phyloP scores from a whole-genome alignment of 2,888 invertebrate species.

The Erebia aethiops region DNA sequence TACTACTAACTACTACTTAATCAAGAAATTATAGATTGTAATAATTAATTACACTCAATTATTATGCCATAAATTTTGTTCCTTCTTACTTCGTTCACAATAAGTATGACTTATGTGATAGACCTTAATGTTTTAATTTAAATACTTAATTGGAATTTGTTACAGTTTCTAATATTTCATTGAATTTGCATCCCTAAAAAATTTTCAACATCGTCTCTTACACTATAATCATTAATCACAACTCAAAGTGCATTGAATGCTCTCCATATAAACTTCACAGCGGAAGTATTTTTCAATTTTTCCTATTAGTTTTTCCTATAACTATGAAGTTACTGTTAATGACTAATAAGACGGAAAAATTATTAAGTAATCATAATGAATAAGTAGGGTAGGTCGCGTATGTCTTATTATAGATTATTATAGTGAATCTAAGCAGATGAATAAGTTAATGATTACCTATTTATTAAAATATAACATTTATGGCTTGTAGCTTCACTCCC shows the following conservation, averaged over 20 bases:
- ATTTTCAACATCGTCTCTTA: background rate
- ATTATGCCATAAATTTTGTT: too few relatives aligned
- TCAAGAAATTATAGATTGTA: too few relatives aligned
- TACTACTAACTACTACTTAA: too few relatives aligned
- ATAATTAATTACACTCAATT: too few relatives aligned
- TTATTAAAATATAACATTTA: too few relatives aligned
- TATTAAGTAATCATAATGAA: constrained; percentile 1
- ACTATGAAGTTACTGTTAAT: background rate
- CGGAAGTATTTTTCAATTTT: constrained; percentile 25
- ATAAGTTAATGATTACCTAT: background rate
- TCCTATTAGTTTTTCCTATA: constrained; percentile 12
- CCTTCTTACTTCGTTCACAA: background rate
- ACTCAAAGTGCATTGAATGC: constrained; percentile 23
- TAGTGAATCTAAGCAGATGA: background rate
- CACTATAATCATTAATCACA: constrained; percentile 35
- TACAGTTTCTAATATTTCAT: background rate
- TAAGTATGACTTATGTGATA: background rate
- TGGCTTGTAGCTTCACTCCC: background rate
- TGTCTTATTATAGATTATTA: background rate
- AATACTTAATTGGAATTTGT: background rate
- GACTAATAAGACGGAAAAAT: background rate
- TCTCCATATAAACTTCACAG: constrained; percentile 17
- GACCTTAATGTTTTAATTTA: too few relatives aligned
- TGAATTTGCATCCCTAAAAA: background rate
- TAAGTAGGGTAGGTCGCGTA: background rate